phyloP scores from a whole-genome alignment of 2,797 vertebrate genomes.

The Lophotriccus pileatus region DNA sequence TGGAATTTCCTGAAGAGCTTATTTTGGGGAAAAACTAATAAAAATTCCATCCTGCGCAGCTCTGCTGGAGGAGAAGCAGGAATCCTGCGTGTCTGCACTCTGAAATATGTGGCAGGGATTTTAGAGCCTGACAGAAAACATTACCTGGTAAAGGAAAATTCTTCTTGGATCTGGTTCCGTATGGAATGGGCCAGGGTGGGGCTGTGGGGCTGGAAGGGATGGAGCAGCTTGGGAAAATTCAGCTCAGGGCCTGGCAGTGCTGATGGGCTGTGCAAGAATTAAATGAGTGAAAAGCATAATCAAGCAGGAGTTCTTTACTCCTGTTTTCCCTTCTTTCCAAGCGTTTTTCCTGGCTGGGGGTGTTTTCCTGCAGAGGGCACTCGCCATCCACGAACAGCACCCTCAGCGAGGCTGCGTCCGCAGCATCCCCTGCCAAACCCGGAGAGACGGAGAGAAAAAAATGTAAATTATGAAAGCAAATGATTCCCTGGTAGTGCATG shows the following conservation, averaged over 20 bases:
- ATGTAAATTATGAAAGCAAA: slow-evolving; percentile 73
- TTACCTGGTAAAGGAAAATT: neutral
- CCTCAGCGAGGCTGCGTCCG: neutral
- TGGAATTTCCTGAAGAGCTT: neutral
- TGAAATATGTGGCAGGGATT: neutral
- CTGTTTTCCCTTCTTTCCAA: neutral
- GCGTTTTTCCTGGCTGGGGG: neutral
- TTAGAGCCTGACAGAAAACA: neutral
- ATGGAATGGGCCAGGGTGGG: neutral
- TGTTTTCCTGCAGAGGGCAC: slow-evolving; percentile 77
- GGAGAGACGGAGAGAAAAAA: slow-evolving; percentile 55
- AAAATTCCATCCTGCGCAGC: neutral
- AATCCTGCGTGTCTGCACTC: neutral
- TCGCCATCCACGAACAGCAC: slow-evolving; percentile 69
- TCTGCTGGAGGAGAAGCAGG: neutral
- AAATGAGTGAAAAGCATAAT: neutral
- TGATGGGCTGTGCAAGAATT: neutral
- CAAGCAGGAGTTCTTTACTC: neutral
- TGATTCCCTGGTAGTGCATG: slow-evolving; percentile 64
- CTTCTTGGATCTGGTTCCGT: neutral
- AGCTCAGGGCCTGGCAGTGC: neutral
- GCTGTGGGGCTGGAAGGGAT: neutral
- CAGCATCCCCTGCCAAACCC: slow-evolving; percentile 9
- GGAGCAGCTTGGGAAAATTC: neutral
- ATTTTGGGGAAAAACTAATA: neutral